These are phyloP conservation scores for Danio aesculapii DNA, from an alignment of 2,797 vertebrate genomes.

Conservation along the genomic window DNA sequence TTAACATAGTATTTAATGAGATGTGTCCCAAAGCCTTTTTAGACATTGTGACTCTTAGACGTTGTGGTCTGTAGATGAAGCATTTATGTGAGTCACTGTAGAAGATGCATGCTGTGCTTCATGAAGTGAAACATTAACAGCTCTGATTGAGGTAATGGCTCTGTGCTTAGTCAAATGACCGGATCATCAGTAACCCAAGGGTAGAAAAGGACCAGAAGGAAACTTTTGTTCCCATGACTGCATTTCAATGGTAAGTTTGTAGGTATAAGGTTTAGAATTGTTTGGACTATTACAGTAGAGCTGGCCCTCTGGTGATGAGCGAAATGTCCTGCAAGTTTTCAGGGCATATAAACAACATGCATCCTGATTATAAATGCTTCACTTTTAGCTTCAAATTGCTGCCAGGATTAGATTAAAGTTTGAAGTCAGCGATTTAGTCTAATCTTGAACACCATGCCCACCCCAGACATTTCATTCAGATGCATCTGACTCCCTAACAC, in stretches of 20 bases:
- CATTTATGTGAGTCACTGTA: constrained; percentile 20
- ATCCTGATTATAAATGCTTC: neutral
- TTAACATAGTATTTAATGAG: neutral
- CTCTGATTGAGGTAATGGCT: constrained; percentile 40
- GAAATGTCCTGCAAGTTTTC: neutral
- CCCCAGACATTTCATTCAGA: neutral
- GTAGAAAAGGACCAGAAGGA: constrained; percentile 14
- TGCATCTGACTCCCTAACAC: neutral
- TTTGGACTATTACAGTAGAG: neutral
- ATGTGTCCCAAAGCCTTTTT: neutral
- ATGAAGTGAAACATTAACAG: constrained; percentile 54
- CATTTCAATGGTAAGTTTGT: constrained; percentile 18
- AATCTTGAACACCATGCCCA: constrained; percentile 5
- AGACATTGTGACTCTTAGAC: neutral
- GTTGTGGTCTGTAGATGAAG: constrained; percentile 4
- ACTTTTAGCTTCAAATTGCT: neutral
- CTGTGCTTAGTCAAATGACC: constrained; percentile 27
- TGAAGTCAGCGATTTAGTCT: neutral
- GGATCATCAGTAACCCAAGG: constrained; percentile 6
- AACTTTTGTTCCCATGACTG: neutral
- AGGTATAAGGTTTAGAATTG: neutral
- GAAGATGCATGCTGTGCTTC: constrained; percentile 34
- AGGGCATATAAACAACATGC: neutral
- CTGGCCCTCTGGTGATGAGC: neutral
- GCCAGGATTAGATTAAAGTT: neutral